A percentile compares a stretch with the other conserved stretches of the same genome.
Evolutionary conservation across 2,888 invertebrate genomes (phyloP).

Genomic region (Drosophila dives): DNA sequence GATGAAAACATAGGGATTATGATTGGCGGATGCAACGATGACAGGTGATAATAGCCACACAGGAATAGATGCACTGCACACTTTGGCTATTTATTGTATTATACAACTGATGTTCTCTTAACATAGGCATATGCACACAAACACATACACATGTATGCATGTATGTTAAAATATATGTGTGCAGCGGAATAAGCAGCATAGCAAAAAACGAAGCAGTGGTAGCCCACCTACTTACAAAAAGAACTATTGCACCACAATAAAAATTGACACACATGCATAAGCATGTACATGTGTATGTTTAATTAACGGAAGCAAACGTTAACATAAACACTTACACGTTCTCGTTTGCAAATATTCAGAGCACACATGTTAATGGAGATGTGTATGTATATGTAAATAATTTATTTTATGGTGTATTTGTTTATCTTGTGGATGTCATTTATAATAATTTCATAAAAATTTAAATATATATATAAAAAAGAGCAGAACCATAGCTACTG

Average conservation of each 20-base stretch:
- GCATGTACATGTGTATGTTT: neutral
- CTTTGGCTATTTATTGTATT: neutral
- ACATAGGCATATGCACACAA: neutral
- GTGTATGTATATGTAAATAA: neutral
- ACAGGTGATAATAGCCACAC: constrained; percentile 15
- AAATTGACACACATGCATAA: constrained; percentile 57
- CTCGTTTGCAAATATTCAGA: constrained; percentile 1
- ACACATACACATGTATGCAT: neutral
- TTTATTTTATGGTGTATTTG: neutral
- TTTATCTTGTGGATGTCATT: constrained; percentile 1
- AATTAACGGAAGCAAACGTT: constrained; percentile 11
- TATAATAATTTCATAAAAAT: constrained; percentile 30
- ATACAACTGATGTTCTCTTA: neutral
- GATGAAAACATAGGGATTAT: neutral
- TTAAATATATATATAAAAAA: constrained; percentile 6
- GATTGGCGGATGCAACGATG: constrained; percentile 16
- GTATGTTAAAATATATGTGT: neutral
- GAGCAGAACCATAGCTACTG: constrained; percentile 41
- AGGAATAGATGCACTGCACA: neutral
- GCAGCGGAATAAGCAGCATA: constrained; percentile 3
- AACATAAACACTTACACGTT: constrained; percentile 5
- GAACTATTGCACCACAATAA: constrained; percentile 69
- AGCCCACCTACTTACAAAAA: constrained; percentile 61
- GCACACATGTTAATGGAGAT: neutral
- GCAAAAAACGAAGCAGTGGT: constrained; percentile 6